Evolutionary conservation across 2,113 vertebrate genomes (phyloP).

Genomic region (Triplophysa siluroides): DNA sequence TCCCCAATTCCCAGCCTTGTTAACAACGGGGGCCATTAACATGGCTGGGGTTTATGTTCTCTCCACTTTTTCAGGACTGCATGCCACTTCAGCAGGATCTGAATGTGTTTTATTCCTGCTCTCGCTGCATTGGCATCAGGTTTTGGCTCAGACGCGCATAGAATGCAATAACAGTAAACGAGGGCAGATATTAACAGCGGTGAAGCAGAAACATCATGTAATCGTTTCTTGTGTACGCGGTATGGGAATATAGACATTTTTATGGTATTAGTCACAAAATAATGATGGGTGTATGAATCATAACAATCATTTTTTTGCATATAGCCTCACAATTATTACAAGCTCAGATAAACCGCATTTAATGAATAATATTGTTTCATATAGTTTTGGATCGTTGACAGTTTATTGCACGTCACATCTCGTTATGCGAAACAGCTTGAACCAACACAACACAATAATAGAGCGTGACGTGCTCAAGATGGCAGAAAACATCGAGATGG

Average conservation of each 20-base stretch:
- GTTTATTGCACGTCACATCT: too few relatives aligned
- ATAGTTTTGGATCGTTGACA: too few relatives aligned
- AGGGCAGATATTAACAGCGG: background rate
- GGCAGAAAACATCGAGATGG: background rate
- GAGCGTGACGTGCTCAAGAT: too few relatives aligned
- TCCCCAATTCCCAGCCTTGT: conserved; percentile 71
- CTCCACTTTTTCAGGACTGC: conserved; percentile 56
- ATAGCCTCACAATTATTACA: too few relatives aligned
- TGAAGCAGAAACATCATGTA: background rate
- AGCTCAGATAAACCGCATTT: too few relatives aligned
- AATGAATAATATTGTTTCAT: too few relatives aligned
- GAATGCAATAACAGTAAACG: background rate
- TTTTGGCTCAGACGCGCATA: background rate
- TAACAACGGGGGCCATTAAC: conserved; percentile 76
- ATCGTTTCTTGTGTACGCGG: too few relatives aligned
- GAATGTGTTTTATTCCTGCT: background rate
- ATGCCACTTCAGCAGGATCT: conserved; percentile 42
- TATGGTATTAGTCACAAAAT: too few relatives aligned
- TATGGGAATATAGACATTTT: background rate
- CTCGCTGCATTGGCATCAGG: background rate
- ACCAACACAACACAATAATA: too few relatives aligned
- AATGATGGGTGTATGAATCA: too few relatives aligned
- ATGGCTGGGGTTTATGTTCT: conserved; percentile 70
- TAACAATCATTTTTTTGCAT: too few relatives aligned
- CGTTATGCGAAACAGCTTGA: too few relatives aligned